phyloP scores from a whole-genome alignment of 2,113 vertebrate genomes.

The Rhinolophus ferrumequinum region DNA sequence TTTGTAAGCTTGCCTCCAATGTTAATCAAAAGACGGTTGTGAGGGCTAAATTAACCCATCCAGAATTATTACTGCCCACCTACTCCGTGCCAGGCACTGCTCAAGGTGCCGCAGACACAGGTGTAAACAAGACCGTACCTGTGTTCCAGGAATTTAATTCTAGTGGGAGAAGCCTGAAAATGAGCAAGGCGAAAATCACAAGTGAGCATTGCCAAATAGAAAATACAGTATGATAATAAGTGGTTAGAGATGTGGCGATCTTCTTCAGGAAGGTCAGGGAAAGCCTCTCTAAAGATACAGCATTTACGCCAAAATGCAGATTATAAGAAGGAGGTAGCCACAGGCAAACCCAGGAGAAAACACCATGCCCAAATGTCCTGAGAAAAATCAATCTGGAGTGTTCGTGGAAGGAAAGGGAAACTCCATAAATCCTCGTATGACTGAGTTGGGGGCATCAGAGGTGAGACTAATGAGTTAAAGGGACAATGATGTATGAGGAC shows the following conservation, averaged over 20 bases:
- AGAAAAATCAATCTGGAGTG: not conserved
- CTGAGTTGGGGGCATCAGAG: not conserved
- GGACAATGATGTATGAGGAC: not conserved
- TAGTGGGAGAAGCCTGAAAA: not conserved
- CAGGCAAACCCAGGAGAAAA: fast-evolving
- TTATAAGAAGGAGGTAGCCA: not conserved
- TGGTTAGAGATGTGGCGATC: fast-evolving
- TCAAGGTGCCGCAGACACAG: not conserved
- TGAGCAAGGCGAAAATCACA: not conserved
- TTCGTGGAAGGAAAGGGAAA: not conserved
- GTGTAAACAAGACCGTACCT: not conserved
- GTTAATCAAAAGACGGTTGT: constrained; percentile 38
- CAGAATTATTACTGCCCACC: not conserved
- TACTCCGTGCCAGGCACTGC: not conserved
- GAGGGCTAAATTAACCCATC: not conserved
- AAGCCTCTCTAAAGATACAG: not conserved
- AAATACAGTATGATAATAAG: not conserved
- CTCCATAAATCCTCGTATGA: fast-evolving
- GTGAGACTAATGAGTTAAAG: not conserved
- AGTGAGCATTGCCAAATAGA: not conserved
- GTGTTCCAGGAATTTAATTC: not conserved
- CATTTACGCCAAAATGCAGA: not conserved
- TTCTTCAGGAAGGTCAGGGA: not conserved
- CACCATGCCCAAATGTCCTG: not conserved
- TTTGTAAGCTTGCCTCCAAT: not conserved